Evolutionary conservation across 2,797 vertebrate genomes (phyloP), one percentile per base, ranked within the genome.

Genomic region (Enteromius treurensis): DNA sequence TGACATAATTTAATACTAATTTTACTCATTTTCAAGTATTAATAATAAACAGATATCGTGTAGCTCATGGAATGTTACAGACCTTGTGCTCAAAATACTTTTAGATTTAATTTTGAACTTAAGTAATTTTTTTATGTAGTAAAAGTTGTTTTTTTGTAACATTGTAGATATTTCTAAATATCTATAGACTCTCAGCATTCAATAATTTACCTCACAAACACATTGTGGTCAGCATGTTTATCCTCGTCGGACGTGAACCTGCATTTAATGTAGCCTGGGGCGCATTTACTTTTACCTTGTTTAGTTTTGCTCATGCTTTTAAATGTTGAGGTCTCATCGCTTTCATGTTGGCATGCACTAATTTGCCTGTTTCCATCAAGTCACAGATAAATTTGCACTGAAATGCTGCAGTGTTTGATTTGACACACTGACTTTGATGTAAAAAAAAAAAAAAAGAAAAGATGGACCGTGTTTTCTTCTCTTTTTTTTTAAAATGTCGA

Each of bases 161-260:
- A 17, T 47, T 47, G 49, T 7, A 13, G 14, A 19, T 8, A 3
- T 34, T 21, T 11, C 32, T 67, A 67, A 67, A 55, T 19, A 9
- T 34, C 15, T 55, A 34, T 53, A 15, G 23, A 32, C 2, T 58
- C 21, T 40, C 21, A 0, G 21, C 13, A 23, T 58, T 58, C 3
- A 58, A 26, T 76, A 58, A n/a, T 76, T 58, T 51, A 58, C 34
- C 26, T 73, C 70, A 32, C 51, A 58, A 34, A 32, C 45, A 49
- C 26, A 51, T 29, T 51, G 15, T 32, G 68, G 11, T 70, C n/a
- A 58, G 51, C 73, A 40, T 40, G 21, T 42, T 76, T 17, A 58
- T 75, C 23, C 32, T 40, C 6, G 1, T 1, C 8, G 49, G 49
- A 75, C 21, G 11, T 58, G 47, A 37, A n/a, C 71, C 49, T 75